Evolutionary conservation across 1,140 invertebrate genomes (phyloP), one percentile per base, ranked within the genome.

Genomic region (Andrena cerasifolii): DNA sequence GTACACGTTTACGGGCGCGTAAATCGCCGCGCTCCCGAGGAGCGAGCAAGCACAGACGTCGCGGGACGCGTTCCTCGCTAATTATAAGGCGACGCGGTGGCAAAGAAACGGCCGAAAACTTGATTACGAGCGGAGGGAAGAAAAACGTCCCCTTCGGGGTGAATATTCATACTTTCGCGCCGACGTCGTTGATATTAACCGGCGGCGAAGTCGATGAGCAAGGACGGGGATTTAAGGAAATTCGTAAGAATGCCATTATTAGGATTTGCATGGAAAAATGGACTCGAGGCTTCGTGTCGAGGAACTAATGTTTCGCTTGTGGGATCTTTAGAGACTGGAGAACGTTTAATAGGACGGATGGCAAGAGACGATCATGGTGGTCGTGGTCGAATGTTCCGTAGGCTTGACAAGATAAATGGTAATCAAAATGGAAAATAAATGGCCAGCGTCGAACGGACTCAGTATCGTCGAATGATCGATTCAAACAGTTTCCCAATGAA

Each of bases 401-500:
- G n/a, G 28, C 14, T 7, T 2, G 16, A n/a, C 18, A 24, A 68
- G 24, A 47, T 26, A 21, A 47, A 56, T 33, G 21, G 40, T 58
- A 51, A 70, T 61, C 33, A 33, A 56, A 67, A 49, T 61, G 33
- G 14, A 61, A 68, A 73, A 62, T 28, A n/a, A 51, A 49, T 18
- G 10, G 14, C 1, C 8, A 2, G 2, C 14, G 24, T 16, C n/a
- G 24, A 56, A 53, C 21, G 24, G 75, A 36, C 26, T 43, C 12
- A 51, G 33, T 40, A 45, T 61, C 36, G 56, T 63, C 18, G 65
- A 74, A 75, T 51, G 71, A 84, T 79, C 70, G 81, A 84, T 79
- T 54, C 43, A 40, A 40, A 36, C 45, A 40, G 53, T 56, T 67
- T 56, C 63, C 45, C 75, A 82, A 54, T 43, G 73, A 74, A 67